phyloP scores from a whole-genome alignment of 2,113 vertebrate genomes.

The Empidonax alnorum region DNA sequence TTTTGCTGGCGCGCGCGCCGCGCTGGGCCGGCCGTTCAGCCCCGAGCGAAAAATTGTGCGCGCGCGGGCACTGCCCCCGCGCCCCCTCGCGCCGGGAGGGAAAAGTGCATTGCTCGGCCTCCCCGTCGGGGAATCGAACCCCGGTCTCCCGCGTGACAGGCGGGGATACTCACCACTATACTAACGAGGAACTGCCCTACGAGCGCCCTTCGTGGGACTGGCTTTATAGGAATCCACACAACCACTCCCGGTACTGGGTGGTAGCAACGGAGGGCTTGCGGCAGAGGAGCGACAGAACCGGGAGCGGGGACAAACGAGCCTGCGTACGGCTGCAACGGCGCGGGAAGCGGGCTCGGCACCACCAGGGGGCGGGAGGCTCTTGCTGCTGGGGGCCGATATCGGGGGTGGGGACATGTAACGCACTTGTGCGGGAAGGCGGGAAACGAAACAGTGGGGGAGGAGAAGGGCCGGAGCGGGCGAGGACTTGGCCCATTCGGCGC shows the following conservation, averaged over 20 bases:
- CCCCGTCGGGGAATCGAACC: constrained; percentile 59
- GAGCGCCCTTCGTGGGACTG: rapidly evolving
- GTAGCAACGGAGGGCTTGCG: rapidly evolving
- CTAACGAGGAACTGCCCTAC: not conserved
- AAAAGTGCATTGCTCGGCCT: rapidly evolving
- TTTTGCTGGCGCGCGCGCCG: too few relatives aligned
- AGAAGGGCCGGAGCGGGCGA: not conserved
- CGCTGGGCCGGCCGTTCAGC: rapidly evolving
- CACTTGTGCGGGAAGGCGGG: not conserved
- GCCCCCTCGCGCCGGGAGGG: not conserved
- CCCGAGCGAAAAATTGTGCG: rapidly evolving
- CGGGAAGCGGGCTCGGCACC: not conserved
- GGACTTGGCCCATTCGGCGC: too few relatives aligned
- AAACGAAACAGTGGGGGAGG: not conserved
- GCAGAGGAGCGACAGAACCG: rapidly evolving
- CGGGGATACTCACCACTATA: constrained; percentile 65
- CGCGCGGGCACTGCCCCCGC: not conserved
- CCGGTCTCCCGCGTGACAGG: constrained; percentile 69
- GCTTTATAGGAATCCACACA: rapidly evolving
- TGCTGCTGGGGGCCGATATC: not conserved
- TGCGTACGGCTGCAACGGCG: rapidly evolving
- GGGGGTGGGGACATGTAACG: not conserved
- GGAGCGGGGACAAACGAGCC: rapidly evolving
- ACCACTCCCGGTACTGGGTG: rapidly evolving
- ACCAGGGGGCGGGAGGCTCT: not conserved